phyloP scores from a whole-genome alignment of 1,140 invertebrate genomes.

The Camponotus floridanus region DNA sequence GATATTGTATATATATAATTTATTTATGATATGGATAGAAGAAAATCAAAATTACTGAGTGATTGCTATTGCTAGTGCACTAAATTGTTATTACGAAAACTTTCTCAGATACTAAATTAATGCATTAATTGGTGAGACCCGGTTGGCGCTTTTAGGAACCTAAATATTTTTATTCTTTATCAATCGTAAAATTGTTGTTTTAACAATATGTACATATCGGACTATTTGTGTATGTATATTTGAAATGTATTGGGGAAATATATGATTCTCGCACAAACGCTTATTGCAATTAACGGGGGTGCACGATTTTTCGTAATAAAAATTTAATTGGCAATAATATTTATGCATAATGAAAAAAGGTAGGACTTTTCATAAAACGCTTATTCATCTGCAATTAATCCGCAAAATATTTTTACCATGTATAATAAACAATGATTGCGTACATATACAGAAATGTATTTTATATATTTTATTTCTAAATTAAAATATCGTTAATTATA shows the following conservation, averaged over 20 bases:
- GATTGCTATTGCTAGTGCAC: background rate
- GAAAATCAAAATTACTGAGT: conserved; percentile 34
- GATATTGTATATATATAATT: conserved; percentile 7
- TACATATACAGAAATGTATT: background rate
- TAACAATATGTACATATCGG: conserved; percentile 50
- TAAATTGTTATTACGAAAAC: conserved; percentile 21
- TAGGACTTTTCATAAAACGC: conserved; percentile 25
- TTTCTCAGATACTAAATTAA: conserved; percentile 40
- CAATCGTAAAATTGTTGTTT: conserved; percentile 45
- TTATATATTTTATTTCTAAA: conserved; percentile 14
- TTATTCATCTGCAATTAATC: conserved; percentile 41
- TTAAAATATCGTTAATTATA: background rate
- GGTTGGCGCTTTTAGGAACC: conserved; percentile 39
- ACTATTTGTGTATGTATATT: conserved; percentile 47
- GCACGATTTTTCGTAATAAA: conserved; percentile 38
- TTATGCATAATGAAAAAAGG: conserved; percentile 2
- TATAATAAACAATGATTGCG: conserved; percentile 9
- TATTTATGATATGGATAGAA: conserved; percentile 5
- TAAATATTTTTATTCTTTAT: conserved; percentile 42
- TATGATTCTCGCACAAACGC: conserved; percentile 39
- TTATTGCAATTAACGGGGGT: conserved; percentile 50
- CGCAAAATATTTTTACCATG: conserved; percentile 5
- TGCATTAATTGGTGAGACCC: conserved; percentile 42
- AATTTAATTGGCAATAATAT: conserved; percentile 29
- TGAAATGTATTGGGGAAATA: conserved; percentile 28